phyloP scores from a whole-genome alignment of 2,797 vertebrate genomes.

The Pangasius larnaudii region DNA sequence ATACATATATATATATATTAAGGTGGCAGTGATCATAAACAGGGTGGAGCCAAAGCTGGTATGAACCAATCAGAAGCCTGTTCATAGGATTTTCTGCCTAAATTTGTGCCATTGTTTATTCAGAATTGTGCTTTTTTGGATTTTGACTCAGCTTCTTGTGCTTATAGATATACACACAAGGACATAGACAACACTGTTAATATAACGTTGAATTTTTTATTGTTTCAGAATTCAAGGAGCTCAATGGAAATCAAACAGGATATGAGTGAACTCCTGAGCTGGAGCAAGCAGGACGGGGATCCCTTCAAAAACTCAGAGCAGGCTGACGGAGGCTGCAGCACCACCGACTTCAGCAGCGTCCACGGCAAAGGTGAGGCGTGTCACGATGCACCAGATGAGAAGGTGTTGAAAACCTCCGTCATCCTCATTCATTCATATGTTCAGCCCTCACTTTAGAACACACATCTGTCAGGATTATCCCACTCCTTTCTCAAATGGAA shows the following conservation, averaged over 20 bases:
- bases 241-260: slow-evolving; percentile 50
- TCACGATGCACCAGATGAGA: background rate
- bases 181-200: too few relatives aligned
- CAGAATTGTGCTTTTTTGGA: background rate
- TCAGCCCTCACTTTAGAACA: background rate
- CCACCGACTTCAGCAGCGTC: slow-evolving; percentile 67
- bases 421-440: background rate
- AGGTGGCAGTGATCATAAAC: background rate
- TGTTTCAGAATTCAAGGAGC: slow-evolving; percentile 22
- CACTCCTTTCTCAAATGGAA: background rate
- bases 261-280: slow-evolving; percentile 8
- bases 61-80: background rate
- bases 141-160: background rate
- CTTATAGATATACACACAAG: background rate
- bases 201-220: background rate
- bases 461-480: background rate
- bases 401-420: slow-evolving; percentile 21
- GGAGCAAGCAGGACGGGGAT: slow-evolving; percentile 31
- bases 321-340: background rate
- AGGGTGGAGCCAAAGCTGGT: background rate
- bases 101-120: background rate
- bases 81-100: background rate
- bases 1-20: too few relatives aligned
- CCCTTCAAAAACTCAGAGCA: slow-evolving; percentile 33
- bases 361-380: slow-evolving; percentile 68